Percentiles rank a stretch among this genome's conserved stretches.
These are phyloP conservation scores for Helicoverpa assulta DNA, from an alignment of 2,888 invertebrate genomes.

Conservation along the genomic window DNA sequence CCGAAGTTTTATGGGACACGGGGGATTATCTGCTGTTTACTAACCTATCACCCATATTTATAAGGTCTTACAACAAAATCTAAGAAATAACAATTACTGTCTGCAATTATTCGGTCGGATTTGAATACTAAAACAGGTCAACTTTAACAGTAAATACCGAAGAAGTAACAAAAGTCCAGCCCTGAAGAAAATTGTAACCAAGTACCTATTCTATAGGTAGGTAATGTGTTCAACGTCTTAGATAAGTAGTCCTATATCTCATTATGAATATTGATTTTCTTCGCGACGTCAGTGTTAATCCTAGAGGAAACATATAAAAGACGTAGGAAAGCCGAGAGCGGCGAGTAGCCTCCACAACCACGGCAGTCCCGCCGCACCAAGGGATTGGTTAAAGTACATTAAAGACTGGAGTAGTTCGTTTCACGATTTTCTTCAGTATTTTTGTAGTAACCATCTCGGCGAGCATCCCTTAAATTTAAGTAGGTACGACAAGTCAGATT, in stretches of 20 bases:
- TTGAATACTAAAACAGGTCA: no score
- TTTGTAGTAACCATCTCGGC: slow-evolving; percentile 86
- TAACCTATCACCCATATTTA: no score
- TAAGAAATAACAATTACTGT: no score
- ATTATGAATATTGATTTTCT: slow-evolving; percentile 88
- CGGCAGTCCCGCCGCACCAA: slow-evolving; percentile 77
- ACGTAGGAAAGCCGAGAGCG: slow-evolving; percentile 58
- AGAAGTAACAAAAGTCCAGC: slow-evolving; percentile 52
- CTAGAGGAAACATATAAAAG: slow-evolving; percentile 83
- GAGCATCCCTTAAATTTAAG: slow-evolving; percentile 73
- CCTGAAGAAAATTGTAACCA: slow-evolving; percentile 67
- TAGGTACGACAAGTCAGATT: slow-evolving; percentile 60
- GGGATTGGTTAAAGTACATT: slow-evolving; percentile 84
- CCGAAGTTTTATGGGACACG: no score
- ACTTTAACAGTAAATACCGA: background rate
- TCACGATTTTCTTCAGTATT: slow-evolving; percentile 90
- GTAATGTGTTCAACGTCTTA: slow-evolving; percentile 83
- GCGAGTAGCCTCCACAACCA: slow-evolving; percentile 87
- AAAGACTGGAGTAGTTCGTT: slow-evolving; percentile 90
- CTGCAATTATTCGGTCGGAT: no score
- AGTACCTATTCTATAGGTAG: slow-evolving; percentile 62
- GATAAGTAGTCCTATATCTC: slow-evolving; percentile 78
- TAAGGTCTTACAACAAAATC: no score
- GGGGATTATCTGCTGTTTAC: no score
- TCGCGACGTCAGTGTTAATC: slow-evolving; percentile 80